phyloP scores from a whole-genome alignment of 1,140 invertebrate genomes.

The Zeugodacus cucurbitae region DNA sequence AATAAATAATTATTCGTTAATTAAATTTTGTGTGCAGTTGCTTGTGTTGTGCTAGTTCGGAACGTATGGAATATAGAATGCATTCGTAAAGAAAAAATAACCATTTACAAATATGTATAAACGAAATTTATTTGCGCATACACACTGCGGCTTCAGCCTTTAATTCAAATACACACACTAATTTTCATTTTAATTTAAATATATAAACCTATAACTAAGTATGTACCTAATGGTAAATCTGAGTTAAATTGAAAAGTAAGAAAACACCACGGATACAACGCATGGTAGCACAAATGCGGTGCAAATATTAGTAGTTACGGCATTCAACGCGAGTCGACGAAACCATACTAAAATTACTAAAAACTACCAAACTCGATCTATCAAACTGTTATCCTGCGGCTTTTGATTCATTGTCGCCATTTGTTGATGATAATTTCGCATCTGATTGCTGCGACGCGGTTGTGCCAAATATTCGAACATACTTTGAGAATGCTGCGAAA shows the following conservation, averaged over 20 bases:
- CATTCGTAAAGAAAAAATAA: neutral
- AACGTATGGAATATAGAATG: neutral
- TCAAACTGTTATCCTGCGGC: constrained; percentile 65
- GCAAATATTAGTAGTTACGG: neutral
- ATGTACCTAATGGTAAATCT: neutral
- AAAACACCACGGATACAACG: neutral
- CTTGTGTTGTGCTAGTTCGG: neutral
- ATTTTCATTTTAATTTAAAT: neutral
- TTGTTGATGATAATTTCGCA: constrained; percentile 76
- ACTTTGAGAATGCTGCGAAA: constrained; percentile 92
- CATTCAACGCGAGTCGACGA: neutral
- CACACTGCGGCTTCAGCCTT: neutral
- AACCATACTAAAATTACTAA: neutral
- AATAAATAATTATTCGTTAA: neutral
- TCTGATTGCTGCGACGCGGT: constrained; percentile 76
- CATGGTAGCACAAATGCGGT: neutral
- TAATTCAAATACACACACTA: constrained; percentile 4
- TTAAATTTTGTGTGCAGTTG: neutral
- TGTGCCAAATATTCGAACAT: constrained; percentile 97
- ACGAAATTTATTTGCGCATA: constrained; percentile 24
- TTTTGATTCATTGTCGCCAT: constrained; percentile 62
- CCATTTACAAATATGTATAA: neutral
- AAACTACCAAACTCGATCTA: constrained; percentile 63
- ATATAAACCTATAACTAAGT: neutral
- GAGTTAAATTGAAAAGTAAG: neutral